These are phyloP conservation scores for Plotosus lineatus DNA, from an alignment of 2,113 vertebrate species.

Conservation along the genomic window DNA sequence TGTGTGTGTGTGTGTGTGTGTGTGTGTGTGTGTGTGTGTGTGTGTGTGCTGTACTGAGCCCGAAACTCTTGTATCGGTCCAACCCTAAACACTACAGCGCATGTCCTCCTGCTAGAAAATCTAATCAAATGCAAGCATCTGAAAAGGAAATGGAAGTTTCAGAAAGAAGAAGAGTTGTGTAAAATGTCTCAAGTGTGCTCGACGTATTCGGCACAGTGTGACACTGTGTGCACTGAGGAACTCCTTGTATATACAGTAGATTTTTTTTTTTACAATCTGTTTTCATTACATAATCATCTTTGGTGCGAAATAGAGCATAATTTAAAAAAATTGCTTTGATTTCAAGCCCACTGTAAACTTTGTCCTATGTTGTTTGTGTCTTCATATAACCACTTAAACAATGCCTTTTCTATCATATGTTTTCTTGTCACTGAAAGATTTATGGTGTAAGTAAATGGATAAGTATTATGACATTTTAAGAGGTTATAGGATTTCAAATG, in stretches of 20 bases:
- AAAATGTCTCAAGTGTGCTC: slow-evolving; percentile 32
- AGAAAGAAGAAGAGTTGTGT: slow-evolving; percentile 9
- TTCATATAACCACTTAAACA: not conserved
- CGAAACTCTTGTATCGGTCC: too few species aligned
- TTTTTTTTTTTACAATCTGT: too few species aligned
- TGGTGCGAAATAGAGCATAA: not conserved
- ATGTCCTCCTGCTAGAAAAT: not conserved
- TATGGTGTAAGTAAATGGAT: too few species aligned
- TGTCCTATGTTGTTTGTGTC: not conserved
- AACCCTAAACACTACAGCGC: too few species aligned
- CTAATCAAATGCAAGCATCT: not conserved
- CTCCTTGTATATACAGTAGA: too few species aligned
- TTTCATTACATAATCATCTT: not conserved
- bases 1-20: too few species aligned
- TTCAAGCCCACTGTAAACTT: not conserved
- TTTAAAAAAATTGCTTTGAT: not conserved
- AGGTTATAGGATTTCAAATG: not conserved
- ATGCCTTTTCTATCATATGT: too few species aligned
- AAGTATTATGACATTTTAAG: not conserved
- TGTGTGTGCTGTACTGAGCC: too few species aligned
- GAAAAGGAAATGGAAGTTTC: slow-evolving; percentile 17
- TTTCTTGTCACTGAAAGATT: not conserved
- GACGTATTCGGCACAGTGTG: slow-evolving; percentile 48
- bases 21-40: too few species aligned
- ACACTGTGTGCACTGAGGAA: too few species aligned